Percentiles rank a stretch among this genome's conserved stretches.
These are phyloP conservation scores for Trematomus loennbergii DNA, from an alignment of 2,113 vertebrate genomes.

Conservation along the genomic window DNA sequence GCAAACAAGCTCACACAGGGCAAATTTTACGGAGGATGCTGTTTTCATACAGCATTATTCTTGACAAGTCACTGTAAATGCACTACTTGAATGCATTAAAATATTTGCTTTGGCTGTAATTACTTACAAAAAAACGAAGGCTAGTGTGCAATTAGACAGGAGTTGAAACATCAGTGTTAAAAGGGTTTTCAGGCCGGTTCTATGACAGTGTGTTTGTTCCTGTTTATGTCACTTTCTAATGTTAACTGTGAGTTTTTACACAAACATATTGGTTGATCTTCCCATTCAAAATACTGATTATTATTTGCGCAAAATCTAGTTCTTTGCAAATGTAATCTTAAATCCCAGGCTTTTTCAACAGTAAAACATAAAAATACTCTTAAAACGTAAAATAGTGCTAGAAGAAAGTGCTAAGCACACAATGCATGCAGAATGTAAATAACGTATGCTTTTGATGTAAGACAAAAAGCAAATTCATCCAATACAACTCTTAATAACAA, in stretches of 20 bases:
- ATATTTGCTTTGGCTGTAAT: conserved; percentile 8
- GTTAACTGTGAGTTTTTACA: background rate
- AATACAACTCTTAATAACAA: too few species aligned
- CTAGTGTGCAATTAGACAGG: conserved; percentile 5
- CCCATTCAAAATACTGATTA: background rate
- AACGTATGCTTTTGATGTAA: too few species aligned
- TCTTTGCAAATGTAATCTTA: too few species aligned
- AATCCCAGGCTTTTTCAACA: too few species aligned
- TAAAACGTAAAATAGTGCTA: too few species aligned
- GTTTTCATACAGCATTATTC: conserved; percentile 33
- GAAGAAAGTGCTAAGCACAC: too few species aligned
- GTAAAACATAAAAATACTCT: too few species aligned
- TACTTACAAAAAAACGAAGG: background rate
- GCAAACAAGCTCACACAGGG: conserved; percentile 22
- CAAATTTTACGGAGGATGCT: background rate
- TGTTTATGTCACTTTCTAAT: background rate
- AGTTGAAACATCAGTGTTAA: conserved; percentile 1
- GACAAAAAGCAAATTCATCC: too few species aligned
- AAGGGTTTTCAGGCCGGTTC: conserved; percentile 2
- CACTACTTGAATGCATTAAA: conserved; percentile 20
- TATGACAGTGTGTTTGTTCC: background rate
- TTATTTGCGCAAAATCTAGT: too few species aligned
- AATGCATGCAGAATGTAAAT: too few species aligned
- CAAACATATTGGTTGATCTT: background rate
- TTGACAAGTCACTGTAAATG: conserved; percentile 28